Conservation (phyloP, 2,113 vertebrate genomes). For the Perognathus longimembris region DNA sequence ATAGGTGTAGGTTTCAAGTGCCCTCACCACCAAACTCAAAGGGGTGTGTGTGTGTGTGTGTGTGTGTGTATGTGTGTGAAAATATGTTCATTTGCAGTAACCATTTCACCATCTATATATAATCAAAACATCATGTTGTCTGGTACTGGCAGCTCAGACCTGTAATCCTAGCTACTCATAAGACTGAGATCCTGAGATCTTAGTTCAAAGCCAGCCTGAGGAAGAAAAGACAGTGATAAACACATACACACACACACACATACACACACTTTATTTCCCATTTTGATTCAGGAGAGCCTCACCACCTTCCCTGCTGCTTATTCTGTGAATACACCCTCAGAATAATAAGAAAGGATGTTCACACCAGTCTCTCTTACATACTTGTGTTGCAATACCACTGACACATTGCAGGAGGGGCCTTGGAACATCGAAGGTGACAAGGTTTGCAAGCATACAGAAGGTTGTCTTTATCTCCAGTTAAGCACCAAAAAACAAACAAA, state of each 20-base stretch:
- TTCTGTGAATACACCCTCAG: not conserved
- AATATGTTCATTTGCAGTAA: not conserved
- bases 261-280: not conserved
- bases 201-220: too few species aligned
- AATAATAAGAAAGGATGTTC: not conserved
- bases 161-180: too few species aligned
- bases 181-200: too few species aligned
- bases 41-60: too few species aligned
- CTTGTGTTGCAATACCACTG: conserved; percentile 83
- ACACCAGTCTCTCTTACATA: conserved; percentile 81
- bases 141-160: too few species aligned
- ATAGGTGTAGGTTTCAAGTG: too few species aligned
- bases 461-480: conserved; percentile 73
- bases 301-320: not conserved
- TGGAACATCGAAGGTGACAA: conserved; percentile 87
- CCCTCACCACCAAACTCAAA: not conserved
- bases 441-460: conserved; percentile 85
- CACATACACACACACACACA: too few species aligned
- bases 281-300: conserved; percentile 54
- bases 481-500: too few species aligned
- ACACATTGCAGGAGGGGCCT: conserved; percentile 82
- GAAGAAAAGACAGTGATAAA: too few species aligned
- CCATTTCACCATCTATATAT: not conserved
- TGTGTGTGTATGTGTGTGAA: not conserved
- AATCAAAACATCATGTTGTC: not conserved